Base-by-base conservation (phyloP, 2,888 invertebrate species). In the Acleris holmiana region DNA sequence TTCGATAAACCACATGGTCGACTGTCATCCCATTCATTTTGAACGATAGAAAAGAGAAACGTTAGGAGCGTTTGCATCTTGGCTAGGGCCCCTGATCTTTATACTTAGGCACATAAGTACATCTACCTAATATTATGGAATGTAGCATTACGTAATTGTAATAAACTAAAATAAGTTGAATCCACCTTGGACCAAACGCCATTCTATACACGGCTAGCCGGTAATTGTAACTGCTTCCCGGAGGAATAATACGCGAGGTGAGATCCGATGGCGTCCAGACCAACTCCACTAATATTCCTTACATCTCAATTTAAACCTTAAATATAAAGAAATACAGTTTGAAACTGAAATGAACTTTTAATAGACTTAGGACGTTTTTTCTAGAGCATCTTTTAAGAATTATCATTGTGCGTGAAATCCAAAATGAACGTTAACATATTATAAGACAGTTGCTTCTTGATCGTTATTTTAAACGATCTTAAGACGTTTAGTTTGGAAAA, bases 201-300 rank as follows among this genome's bases (percentile, higher is more conserved):
- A 72, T 71, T 68, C 71, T 69, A 71, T 72, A 76, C 73, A 78
- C 74, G 86, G 86, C 85, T 85, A 83, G 82, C 78, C 79, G 75
- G 82, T 82, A 80, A 88, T 85, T 89, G 89, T 89, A 89, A 89
- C 90, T 82, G 83, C 86, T 88, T 85, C 84, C 83, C 69, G 69
- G 76, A 79, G 80, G 82, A 88, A 87, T 86, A 83, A 84, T 86
- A 83, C 78, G 71, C 78, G 79, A 82, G 79, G 89, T 86, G 91
- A 78, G 85, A 89, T 79, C 76, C 78, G 89, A 90, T 79, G 82
- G 69, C 83, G 67, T 82, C 72, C 89, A 89, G 88, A 69, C 62
- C 50, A 55, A 44, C 44, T 44, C 44, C 44, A 23, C 55, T 44
- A 55, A 55, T 44, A 44, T 17, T 15, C 18, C 19, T 10, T 21